Evolutionary conservation across 2,797 vertebrate species (phyloP), one percentile per base, ranked within the genome.

Genomic region (Sebastes alutus): DNA sequence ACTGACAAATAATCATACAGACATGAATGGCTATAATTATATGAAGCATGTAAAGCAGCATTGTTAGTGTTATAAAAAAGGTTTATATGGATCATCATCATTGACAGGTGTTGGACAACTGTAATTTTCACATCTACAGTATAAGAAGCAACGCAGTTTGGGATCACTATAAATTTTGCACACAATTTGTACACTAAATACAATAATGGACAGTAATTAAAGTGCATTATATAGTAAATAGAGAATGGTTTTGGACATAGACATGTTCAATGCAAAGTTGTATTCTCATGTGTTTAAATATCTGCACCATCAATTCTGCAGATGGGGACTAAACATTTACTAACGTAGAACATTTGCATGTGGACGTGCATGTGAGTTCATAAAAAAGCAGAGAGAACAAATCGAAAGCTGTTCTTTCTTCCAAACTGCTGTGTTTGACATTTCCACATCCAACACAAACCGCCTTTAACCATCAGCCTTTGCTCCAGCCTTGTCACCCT

Each of bases 391-490:
- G 9, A 61, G 22, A 42, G 0, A 18, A 69, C 56, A 52, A 61
- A 87, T 49, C 18, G 5, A 11, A 56, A 58, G 16, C 18, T n/a
- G 13, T 35, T 84, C 25, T 54, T 77, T 29, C 59, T 46, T 56
- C 35, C 58, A 71, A 54, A 56, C n/a, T 65, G 72, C 59, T 1
- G 1, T 83, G 55, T 81, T 89, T 89, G 65, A 82, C 83, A 89
- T 85, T 83, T 90, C 74, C 78, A 77, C 52, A 66, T 83, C 68
- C 73, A 88, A 64, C 80, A 75, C 62, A 83, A 88, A 83, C 83
- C 75, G 73, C 72, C 82, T 56, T 80, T 56, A 88, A 84, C 75
- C 84, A 82, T 86, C 58, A 63, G 61, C 80, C 67, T 75, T 63
- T 59, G 55, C 66, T 74, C 22, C 63, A 76, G 68, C 64, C 63